These are phyloP conservation scores for Protosalanx chinensis DNA, from an alignment of 2,797 vertebrate genomes.

Conservation along the genomic window DNA sequence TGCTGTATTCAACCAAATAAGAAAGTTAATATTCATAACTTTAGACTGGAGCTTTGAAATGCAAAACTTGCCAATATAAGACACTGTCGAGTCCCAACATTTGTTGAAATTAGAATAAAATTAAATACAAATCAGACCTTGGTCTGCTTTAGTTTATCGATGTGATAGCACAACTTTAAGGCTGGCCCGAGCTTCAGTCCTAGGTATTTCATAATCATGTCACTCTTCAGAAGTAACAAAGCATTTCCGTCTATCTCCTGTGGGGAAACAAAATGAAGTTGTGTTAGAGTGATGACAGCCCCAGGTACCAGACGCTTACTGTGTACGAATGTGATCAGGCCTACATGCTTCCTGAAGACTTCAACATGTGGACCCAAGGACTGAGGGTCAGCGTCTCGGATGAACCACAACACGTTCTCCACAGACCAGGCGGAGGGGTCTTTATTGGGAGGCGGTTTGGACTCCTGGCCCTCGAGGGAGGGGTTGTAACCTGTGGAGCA, in stretches of 20 bases:
- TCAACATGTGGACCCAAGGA: constrained; percentile 88
- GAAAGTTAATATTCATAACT: constrained; percentile 5
- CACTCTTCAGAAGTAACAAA: constrained; percentile 88
- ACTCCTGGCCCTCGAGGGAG: constrained; percentile 71
- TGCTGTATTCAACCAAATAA: constrained; percentile 20
- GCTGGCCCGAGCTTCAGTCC: constrained; percentile 92
- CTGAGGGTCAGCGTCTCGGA: constrained; percentile 89
- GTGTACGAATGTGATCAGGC: constrained; percentile 28
- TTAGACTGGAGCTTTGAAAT: constrained; percentile 20
- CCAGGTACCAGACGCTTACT: neutral
- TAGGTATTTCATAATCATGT: constrained; percentile 96
- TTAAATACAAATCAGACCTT: constrained; percentile 77
- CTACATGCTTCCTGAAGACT: constrained; percentile 91
- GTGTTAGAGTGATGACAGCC: neutral
- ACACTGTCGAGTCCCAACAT: constrained; percentile 22
- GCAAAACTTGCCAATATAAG: constrained; percentile 32
- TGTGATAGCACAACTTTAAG: constrained; percentile 92
- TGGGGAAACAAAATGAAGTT: neutral
- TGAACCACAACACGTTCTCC: constrained; percentile 89
- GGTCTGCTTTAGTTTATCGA: constrained; percentile 92
- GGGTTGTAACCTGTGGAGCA: constrained; percentile 49
- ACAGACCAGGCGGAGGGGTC: constrained; percentile 89
- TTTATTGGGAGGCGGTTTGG: constrained; percentile 73
- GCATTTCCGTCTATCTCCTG: constrained; percentile 94
- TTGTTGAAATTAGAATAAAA: neutral